phyloP scores from a whole-genome alignment of 2,113 vertebrate genomes.

The Tragelaphus buxtoni region DNA sequence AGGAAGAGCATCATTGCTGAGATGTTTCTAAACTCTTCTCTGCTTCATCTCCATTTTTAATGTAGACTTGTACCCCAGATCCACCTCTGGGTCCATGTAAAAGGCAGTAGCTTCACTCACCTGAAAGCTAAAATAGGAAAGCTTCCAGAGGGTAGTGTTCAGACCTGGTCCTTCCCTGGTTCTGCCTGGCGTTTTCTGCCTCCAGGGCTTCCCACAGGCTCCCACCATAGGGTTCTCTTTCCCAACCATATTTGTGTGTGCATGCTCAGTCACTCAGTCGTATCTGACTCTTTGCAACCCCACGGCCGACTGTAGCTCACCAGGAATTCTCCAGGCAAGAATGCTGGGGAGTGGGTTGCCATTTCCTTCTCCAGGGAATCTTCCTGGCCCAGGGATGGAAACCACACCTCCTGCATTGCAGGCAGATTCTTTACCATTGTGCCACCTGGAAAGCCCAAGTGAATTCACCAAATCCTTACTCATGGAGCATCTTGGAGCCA shows the following conservation, averaged over 20 bases:
- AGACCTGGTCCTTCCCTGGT: neutral
- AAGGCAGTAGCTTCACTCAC: neutral
- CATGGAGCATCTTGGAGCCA: neutral
- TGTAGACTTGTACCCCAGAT: neutral
- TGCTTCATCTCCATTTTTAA: neutral
- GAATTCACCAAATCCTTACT: neutral
- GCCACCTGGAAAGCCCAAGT: neutral
- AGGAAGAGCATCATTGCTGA: neutral
- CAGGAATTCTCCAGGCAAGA: neutral
- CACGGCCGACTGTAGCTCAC: neutral
- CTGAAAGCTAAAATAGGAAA: neutral
- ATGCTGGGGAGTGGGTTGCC: neutral
- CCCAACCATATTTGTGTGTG: neutral
- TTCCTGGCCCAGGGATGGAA: neutral
- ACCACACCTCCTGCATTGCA: neutral
- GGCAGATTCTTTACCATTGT: neutral
- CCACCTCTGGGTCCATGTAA: neutral
- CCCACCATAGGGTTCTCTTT: neutral
- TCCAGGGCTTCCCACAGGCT: neutral
- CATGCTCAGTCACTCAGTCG: neutral
- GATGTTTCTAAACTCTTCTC: neutral
- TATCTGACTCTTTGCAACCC: neutral
- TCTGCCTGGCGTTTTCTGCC: neutral
- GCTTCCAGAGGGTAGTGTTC: neutral
- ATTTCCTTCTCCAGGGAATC: neutral